Base-by-base conservation (phyloP, 2,888 invertebrate species). In the Ophonus ardosiacus region DNA sequence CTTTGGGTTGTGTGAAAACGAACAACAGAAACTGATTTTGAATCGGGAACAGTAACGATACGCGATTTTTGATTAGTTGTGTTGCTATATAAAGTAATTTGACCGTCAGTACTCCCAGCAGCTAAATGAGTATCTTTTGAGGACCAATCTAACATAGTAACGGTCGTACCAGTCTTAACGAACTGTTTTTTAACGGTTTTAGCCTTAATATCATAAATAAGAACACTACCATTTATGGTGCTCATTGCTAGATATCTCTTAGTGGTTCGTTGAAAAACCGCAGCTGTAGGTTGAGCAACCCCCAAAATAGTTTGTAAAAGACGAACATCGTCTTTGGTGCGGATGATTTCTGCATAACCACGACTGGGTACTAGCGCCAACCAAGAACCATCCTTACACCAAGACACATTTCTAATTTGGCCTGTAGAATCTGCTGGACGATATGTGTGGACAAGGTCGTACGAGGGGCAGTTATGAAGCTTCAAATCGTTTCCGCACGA, bases 401-500 rank as follows among this genome's bases (percentile, higher is more conserved):
- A 91, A 1, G 91, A 91, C 7, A 91, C 88, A 81, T 89, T 90
- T 31, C 89, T 88, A 7, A 90, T 88, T 5, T 89, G 88, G 6
- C 90, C 90, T 63, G 89, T 87, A 7, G 87, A 86, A 85, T 88
- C 87, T 8, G 88, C 87, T n/a, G 89, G 89, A 86, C 89, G 89
- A 87, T 93, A 93, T 82, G 91, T 91, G 88, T 93, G 92, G 88
- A 92, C 91, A 84, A 93, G 90, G 88, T 93, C 92, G 91, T 93
- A 93, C 89, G 90, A 92, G 88, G 92, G 92, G 85, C 91, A 92
- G 86, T 93, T 93, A 88, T 94, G 93, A 38, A 94, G 90, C 88
- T 93, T 91, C 86, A 94, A 90, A 68, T 92, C 92, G 63, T 92
- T 93, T 88, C 93, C 93, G 86, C 93, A 91, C 56, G 94, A 93